These are phyloP conservation scores for Cossypha caffra DNA, from an alignment of 2,797 vertebrate species.

Conservation along the genomic window DNA sequence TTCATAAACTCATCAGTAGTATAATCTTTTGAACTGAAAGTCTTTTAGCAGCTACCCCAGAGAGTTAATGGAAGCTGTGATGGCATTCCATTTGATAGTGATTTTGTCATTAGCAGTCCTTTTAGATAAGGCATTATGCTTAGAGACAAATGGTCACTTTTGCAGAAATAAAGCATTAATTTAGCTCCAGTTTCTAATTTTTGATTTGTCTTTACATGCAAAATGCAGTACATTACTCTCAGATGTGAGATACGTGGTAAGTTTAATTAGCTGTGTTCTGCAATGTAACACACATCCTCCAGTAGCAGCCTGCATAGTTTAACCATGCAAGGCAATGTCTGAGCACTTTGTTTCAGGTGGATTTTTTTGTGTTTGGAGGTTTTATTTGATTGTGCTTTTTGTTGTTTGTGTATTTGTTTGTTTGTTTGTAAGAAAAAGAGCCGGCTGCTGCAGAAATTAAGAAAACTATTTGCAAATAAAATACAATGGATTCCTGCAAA, in stretches of 20 bases:
- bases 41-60: not conserved
- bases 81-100: not conserved
- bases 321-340: not conserved
- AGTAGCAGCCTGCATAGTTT: not conserved
- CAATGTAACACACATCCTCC: not conserved
- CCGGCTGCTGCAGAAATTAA: not conserved
- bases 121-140: not conserved
- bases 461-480: not conserved
- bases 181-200: constrained; percentile 12
- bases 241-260: not conserved
- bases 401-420: not conserved
- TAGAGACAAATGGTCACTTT: not conserved
- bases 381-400: not conserved
- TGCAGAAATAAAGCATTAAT: not conserved
- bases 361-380: not conserved
- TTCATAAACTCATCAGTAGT: not conserved
- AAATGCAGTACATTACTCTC: not conserved
- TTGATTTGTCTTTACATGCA: not conserved
- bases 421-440: not conserved
- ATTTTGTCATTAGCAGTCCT: not conserved
- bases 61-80: not conserved
- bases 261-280: not conserved
- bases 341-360: not conserved
- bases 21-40: not conserved
- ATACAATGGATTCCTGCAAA: not conserved